A percentile compares a stretch with the other conserved stretches of the same genome.
Evolutionary conservation across 1,140 invertebrate genomes (phyloP).

Genomic region (Limonius californicus): DNA sequence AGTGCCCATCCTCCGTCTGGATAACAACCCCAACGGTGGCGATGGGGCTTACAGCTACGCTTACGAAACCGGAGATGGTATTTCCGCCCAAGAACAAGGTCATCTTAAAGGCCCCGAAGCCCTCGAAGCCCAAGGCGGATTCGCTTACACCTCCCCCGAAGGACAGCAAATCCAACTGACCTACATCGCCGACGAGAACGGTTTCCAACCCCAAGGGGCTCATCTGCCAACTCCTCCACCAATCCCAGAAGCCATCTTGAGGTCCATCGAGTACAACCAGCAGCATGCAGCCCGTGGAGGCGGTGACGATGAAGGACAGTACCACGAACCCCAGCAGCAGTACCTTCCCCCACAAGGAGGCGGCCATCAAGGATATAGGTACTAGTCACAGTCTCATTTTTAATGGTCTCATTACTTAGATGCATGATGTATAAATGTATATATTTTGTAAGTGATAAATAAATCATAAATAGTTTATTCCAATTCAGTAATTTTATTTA

Average conservation of each 20-base stretch:
- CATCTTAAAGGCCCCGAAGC: constrained; percentile 50
- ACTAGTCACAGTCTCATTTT: too few relatives aligned
- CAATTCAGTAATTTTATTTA: too few relatives aligned
- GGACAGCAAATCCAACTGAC: constrained; percentile 50
- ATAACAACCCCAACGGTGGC: constrained; percentile 52
- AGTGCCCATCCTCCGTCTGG: constrained; percentile 53
- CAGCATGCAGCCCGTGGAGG: constrained; percentile 38
- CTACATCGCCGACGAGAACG: constrained; percentile 63
- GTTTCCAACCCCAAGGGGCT: constrained; percentile 55
- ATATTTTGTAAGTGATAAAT: too few relatives aligned
- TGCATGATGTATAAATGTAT: too few relatives aligned
- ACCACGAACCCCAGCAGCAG: constrained; percentile 1
- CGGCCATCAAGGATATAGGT: constrained; percentile 15
- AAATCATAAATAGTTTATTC: too few relatives aligned
- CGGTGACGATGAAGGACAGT: constrained; percentile 18
- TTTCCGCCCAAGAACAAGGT: constrained; percentile 44
- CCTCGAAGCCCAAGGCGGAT: constrained; percentile 52
- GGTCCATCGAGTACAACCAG: constrained; percentile 37
- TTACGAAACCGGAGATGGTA: constrained; percentile 53
- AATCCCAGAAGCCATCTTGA: constrained; percentile 61
- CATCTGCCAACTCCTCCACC: constrained; percentile 62
- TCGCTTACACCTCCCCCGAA: constrained; percentile 65
- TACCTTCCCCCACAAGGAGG: constrained; percentile 12
- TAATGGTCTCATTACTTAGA: too few relatives aligned
- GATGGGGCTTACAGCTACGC: constrained; percentile 53